phyloP scores from a whole-genome alignment of 2,797 vertebrate species.

The Sciurus vulgaris region DNA sequence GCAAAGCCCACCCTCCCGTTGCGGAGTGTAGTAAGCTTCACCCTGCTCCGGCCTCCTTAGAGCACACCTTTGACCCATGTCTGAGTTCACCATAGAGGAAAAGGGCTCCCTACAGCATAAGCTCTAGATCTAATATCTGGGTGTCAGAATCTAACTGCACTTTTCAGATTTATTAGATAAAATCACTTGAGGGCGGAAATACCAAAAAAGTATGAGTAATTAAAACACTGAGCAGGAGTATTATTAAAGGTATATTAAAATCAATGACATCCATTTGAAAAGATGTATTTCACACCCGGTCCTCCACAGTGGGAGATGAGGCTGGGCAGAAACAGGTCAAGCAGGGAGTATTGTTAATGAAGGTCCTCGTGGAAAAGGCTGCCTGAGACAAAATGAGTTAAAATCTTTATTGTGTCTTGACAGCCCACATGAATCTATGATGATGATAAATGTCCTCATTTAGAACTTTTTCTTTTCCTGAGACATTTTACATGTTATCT shows the following conservation, averaged over 20 bases:
- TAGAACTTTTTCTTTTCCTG: conserved; percentile 78
- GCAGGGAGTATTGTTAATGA: conserved; percentile 80
- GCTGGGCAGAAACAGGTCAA: conserved; percentile 79
- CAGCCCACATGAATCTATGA: conserved; percentile 81
- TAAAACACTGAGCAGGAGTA: conserved; percentile 81
- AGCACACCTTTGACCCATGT: not conserved
- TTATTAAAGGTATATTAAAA: conserved; percentile 85
- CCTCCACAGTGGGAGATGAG: conserved; percentile 70
- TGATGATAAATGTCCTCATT: conserved; percentile 84
- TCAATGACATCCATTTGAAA: conserved; percentile 83
- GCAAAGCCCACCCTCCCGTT: not conserved
- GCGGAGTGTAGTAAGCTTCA: not conserved
- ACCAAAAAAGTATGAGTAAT: conserved; percentile 82
- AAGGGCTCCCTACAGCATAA: not conserved
- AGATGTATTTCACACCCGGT: conserved; percentile 80
- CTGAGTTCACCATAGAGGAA: not conserved
- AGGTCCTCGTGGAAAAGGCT: conserved; percentile 74
- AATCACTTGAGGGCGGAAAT: conserved; percentile 77
- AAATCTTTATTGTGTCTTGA: conserved; percentile 83
- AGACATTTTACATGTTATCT: conserved; percentile 79
- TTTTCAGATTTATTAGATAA: conserved; percentile 81
- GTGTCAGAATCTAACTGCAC: conserved; percentile 61
- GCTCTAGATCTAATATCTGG: not conserved
- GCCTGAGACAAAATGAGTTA: conserved; percentile 82
- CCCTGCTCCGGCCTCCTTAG: not conserved